Conservation (phyloP, 1,140 invertebrate genomes). For the Drosophila novamexicana region DNA sequence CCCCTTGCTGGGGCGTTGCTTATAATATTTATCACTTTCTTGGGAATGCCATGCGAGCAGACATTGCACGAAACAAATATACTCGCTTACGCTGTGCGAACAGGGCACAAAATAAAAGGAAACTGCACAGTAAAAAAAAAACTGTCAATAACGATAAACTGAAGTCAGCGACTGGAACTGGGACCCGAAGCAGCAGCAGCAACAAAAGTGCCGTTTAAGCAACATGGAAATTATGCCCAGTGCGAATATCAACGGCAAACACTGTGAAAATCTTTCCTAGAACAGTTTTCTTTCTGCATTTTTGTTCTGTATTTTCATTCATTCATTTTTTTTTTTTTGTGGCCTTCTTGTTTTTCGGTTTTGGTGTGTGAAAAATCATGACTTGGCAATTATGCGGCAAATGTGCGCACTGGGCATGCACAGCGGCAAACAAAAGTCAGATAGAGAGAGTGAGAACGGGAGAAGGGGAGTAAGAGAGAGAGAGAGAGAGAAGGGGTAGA, state of each 20-base stretch:
- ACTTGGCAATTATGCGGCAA: constrained; percentile 83
- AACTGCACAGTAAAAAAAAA: constrained; percentile 53
- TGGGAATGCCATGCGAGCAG: no score
- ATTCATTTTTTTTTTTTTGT: constrained; percentile 5
- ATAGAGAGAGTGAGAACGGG: constrained; percentile 9
- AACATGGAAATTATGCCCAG: constrained; percentile 82
- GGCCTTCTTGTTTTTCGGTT: constrained; percentile 27
- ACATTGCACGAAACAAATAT: not conserved
- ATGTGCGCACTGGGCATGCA: constrained; percentile 74
- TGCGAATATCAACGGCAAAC: constrained; percentile 77
- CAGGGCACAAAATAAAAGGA: constrained; percentile 30
- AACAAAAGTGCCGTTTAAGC: constrained; percentile 80
- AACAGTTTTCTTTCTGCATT: not conserved
- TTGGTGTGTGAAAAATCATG: constrained; percentile 79
- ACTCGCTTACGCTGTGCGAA: not conserved
- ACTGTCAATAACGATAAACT: constrained; percentile 81
- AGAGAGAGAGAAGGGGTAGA: not conserved
- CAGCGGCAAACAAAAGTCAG: constrained; percentile 54
- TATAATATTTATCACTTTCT: no score
- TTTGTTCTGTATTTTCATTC: constrained; percentile 10
- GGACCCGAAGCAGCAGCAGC: constrained; percentile 25
- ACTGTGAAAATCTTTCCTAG: constrained; percentile 25
- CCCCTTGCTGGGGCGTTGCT: no score
- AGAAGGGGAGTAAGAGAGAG: not conserved
- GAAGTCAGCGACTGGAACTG: constrained; percentile 45